Evolutionary conservation across 1,140 invertebrate genomes (phyloP), one percentile per base, ranked within the genome.

Genomic region (Ips nitidus): DNA sequence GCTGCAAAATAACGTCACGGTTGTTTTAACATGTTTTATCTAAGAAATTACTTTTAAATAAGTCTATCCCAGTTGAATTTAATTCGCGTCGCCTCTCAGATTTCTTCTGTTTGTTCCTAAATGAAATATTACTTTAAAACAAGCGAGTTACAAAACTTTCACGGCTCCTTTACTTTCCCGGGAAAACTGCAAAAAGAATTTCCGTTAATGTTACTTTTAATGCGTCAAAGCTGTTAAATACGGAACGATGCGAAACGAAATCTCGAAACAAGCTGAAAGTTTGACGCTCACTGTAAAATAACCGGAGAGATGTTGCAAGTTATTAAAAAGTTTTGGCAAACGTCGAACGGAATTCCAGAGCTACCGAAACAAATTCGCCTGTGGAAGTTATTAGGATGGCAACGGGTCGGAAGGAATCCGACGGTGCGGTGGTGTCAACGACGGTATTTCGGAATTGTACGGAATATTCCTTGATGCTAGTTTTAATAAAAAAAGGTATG

Each of bases 251-350:
- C 22, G 22, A 22, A 50, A 50, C 7, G 45, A 50, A 50, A 50
- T 50, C 45, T 50, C 2, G 22, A 50, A 6, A 50, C 45, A 50
- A 50, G 6, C 45, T 50, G 45, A 50, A 50, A 50, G 45, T 50
- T 50, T 50, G 45, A 50, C 45, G 22, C 22, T 50, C 7, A 50
- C 45, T 50, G 45, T 50, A 50, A 50, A 50, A 50, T 22, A 50
- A 50, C 45, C 22, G 45, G 6, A 22, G 45, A 50, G 22, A 22
- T 22, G 45, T 50, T 50, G 45, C 7, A 50, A 50, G 45, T 50
- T 50, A 50, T 50, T 50, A 50, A 50, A 50, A 50, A 50, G 45
- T 50, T 50, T 50, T 22, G 22, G 45, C 45, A 50, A 50, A 50
- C 45, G 45, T 50, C 45, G 45, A 50, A 50, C 45, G 45, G 22